A percentile compares a stretch with the other conserved stretches of the same genome.
Evolutionary conservation across 2,888 invertebrate genomes (phyloP).

Genomic region (Saturnia japonica): DNA sequence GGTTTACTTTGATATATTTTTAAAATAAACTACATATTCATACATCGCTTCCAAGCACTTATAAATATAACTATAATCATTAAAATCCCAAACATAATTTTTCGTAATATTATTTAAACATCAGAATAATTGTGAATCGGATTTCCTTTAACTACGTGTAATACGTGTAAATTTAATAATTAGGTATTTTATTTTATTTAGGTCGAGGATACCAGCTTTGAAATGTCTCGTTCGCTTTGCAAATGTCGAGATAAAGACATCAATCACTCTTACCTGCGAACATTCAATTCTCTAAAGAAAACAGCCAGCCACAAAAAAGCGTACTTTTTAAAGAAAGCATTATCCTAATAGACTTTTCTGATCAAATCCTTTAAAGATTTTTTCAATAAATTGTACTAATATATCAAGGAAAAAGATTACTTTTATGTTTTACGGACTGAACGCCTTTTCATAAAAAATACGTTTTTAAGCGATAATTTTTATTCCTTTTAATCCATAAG

Average conservation of each 20-base stretch:
- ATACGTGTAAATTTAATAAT: no score
- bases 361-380: conserved; percentile 33
- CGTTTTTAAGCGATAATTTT: conserved; percentile 5
- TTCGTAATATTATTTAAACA: no score
- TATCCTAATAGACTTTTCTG: conserved; percentile 38
- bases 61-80: no score
- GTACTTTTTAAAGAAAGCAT: conserved; percentile 43
- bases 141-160: not conserved
- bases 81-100: no score
- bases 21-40: no score
- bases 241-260: conserved; percentile 61
- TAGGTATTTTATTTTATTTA: no score
- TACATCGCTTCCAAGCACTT: no score
- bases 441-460: conserved; percentile 10
- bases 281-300: conserved; percentile 58
- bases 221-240: conserved; percentile 55
- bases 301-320: conserved; percentile 46
- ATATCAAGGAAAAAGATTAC: conserved; percentile 30
- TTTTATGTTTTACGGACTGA: conserved; percentile 31
- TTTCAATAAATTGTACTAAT: conserved; percentile 37
- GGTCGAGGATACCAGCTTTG: conserved; percentile 40
- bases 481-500: not conserved
- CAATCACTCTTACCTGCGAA: conserved; percentile 64
- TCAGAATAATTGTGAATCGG: not conserved
- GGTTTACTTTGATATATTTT: no score